phyloP scores from a whole-genome alignment of 2,888 invertebrate genomes.

The Scotopteryx bipunctaria region DNA sequence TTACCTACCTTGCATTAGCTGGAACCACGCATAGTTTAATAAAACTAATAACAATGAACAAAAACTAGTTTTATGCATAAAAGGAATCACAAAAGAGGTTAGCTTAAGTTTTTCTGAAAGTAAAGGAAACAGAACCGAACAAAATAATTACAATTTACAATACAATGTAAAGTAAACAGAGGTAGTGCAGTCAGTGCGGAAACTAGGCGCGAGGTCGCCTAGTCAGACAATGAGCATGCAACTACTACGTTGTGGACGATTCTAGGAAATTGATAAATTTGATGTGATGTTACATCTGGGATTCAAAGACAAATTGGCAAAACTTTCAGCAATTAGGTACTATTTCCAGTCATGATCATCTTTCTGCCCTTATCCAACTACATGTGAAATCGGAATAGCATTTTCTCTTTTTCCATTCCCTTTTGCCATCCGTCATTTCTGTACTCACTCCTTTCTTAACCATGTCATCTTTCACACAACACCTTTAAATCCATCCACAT shows the following conservation, averaged over 20 bases:
- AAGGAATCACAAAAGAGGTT: not conserved
- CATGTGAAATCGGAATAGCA: no score
- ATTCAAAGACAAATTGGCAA: not conserved
- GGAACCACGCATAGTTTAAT: slow-evolving; percentile 34
- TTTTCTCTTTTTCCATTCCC: no score
- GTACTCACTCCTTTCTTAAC: no score
- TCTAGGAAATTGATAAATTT: not conserved
- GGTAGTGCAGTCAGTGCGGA: slow-evolving; percentile 36
- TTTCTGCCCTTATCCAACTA: no score
- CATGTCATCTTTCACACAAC: no score
- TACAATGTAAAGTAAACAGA: slow-evolving; percentile 15
- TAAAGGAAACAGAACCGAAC: not conserved
- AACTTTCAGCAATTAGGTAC: not conserved
- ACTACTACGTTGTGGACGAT: slow-evolving; percentile 25
- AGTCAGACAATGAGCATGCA: slow-evolving; percentile 40
- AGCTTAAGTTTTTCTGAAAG: not conserved
- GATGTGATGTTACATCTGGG: not conserved
- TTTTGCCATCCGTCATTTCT: no score
- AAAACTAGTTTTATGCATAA: slow-evolving; percentile 2
- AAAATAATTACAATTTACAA: not conserved
- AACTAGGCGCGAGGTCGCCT: slow-evolving; percentile 45
- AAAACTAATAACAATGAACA: slow-evolving; percentile 4
- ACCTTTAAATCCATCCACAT: no score
- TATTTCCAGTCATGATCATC: no score
- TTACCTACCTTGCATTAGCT: slow-evolving; percentile 25